A percentile compares a stretch with the other conserved stretches of the same genome.
phyloP scores from a whole-genome alignment of 2,113 vertebrate species.

The Mesoclemmys tuberculata region DNA sequence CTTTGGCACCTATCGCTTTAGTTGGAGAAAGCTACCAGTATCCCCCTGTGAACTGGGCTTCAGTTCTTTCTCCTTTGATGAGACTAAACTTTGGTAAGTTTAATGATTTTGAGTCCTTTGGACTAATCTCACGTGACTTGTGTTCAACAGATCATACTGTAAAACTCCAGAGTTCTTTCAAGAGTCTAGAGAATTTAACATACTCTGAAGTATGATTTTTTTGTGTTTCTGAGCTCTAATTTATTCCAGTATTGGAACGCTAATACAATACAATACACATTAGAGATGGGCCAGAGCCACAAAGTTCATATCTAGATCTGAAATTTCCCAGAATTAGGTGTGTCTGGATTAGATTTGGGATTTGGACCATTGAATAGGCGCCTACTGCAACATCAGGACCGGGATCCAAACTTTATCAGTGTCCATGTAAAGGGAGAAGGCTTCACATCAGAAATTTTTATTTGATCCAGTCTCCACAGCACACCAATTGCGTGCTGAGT shows the following conservation, averaged over 20 bases:
- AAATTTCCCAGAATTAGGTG: neutral
- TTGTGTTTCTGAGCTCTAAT: neutral
- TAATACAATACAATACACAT: neutral
- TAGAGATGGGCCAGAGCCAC: neutral
- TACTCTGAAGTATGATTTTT: neutral
- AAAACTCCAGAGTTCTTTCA: neutral
- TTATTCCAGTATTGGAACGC: neutral
- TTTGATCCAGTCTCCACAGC: neutral
- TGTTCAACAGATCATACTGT: neutral
- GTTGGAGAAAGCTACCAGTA: slow-evolving; percentile 87
- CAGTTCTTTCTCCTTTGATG: slow-evolving; percentile 92
- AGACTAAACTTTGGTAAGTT: slow-evolving; percentile 91
- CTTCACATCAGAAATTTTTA: neutral
- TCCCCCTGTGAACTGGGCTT: slow-evolving; percentile 93
- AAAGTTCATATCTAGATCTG: neutral
- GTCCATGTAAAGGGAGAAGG: neutral
- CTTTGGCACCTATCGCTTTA: slow-evolving; percentile 82
- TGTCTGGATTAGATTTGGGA: neutral
- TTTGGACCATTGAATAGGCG: neutral
- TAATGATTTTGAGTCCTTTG: neutral
- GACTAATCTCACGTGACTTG: neutral
- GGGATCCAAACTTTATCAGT: neutral
- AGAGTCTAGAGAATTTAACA: neutral
- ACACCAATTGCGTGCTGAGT: neutral
- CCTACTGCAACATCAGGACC: neutral